A percentile compares a stretch with the other conserved stretches of the same genome.
Conservation (phyloP, 2,888 invertebrate species). For the Trichogramma evanescens region DNA sequence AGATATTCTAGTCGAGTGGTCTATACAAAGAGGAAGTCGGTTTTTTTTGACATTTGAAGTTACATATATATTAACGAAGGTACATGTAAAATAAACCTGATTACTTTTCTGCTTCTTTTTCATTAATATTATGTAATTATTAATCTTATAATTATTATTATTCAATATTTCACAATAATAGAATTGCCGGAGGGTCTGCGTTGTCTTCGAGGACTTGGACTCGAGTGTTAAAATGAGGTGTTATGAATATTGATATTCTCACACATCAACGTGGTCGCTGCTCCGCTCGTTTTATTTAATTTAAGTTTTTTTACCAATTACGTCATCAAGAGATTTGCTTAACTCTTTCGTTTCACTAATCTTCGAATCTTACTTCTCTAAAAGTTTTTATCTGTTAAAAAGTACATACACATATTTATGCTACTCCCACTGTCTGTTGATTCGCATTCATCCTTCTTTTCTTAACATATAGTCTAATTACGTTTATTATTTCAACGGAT, state of each 20-base stretch:
- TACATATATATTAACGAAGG: conserved; percentile 17
- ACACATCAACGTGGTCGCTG: conserved; percentile 41
- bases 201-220: conserved; percentile 33
- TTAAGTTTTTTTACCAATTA: conserved; percentile 16
- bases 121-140: too few species aligned
- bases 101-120: conserved; percentile 23
- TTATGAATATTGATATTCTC: conserved; percentile 40
- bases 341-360: conserved; percentile 23
- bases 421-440: conserved; percentile 40
- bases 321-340: conserved; percentile 11
- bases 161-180: conserved; percentile 19
- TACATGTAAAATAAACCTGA: conserved; percentile 24
- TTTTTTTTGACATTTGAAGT: conserved; percentile 13
- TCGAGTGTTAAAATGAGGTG: conserved; percentile 34
- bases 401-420: conserved; percentile 31
- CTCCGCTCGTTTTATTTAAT: conserved; percentile 26
- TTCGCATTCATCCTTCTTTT: conserved; percentile 28
- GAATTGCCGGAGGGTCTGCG: conserved; percentile 37
- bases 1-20: conserved; percentile 21
- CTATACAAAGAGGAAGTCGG: conserved; percentile 25
- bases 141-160: background rate
- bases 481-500: conserved; percentile 5
- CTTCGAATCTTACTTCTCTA: conserved; percentile 24
- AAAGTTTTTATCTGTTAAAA: conserved; percentile 24
- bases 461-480: background rate